Conservation (phyloP, 2,888 invertebrate species). For the Cremastinae sp. region DNA sequence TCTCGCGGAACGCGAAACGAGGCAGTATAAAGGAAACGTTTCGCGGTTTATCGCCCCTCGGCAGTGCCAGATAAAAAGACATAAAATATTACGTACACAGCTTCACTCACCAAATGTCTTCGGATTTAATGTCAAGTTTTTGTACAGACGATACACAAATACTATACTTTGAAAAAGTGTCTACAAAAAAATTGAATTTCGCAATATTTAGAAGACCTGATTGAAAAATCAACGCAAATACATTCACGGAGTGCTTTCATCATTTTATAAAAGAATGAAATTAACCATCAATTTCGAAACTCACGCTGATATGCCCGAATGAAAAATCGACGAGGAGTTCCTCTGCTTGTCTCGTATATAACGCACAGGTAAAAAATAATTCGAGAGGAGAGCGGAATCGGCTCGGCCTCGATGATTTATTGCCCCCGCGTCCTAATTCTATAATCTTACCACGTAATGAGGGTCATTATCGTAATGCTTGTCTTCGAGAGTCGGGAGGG, state of each 20-base stretch:
- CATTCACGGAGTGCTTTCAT: no score
- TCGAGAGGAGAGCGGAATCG: constrained; percentile 12
- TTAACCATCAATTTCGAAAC: no score
- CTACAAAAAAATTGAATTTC: no score
- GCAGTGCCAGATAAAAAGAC: constrained; percentile 29
- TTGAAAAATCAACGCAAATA: no score
- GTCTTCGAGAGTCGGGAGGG: constrained; percentile 71
- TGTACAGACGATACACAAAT: neutral
- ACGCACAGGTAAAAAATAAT: neutral
- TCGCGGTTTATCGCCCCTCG: constrained; percentile 46
- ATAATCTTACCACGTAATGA: constrained; percentile 75
- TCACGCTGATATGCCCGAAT: no score
- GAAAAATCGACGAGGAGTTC: constrained; percentile 4
- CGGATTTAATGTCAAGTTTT: constrained; percentile 1
- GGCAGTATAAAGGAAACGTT: constrained; percentile 48
- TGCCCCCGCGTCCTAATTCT: constrained; percentile 75
- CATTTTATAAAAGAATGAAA: no score
- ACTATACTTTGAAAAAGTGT: neutral
- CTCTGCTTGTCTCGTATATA: neutral
- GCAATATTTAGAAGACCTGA: no score
- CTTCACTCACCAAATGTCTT: constrained; percentile 13
- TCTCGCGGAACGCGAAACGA: constrained; percentile 27
- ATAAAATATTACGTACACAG: constrained; percentile 45
- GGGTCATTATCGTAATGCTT: constrained; percentile 77
- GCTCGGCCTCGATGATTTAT: constrained; percentile 72